A percentile compares a stretch with the other conserved stretches of the same genome.
phyloP scores from a whole-genome alignment of 2,113 vertebrate species.

The Marmota monax region DNA sequence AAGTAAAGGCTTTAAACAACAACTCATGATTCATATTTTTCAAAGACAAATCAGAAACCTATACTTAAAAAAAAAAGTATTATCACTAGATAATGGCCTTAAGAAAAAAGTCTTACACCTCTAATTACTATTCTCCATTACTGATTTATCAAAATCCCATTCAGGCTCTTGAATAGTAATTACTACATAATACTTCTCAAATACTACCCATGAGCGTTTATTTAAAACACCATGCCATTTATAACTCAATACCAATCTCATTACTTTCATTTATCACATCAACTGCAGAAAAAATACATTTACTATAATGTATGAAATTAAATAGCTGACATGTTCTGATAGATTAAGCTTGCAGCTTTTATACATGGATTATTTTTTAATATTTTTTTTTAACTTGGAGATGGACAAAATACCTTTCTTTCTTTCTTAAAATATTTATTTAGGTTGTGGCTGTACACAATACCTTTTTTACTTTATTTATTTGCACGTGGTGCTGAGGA shows the following conservation, averaged over 20 bases:
- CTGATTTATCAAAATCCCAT: constrained; percentile 33
- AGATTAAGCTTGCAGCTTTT: constrained; percentile 20
- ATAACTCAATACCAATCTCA: constrained; percentile 28
- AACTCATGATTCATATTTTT: background rate
- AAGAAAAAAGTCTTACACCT: constrained; percentile 4
- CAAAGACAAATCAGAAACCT: constrained; percentile 50
- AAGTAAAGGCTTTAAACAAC: constrained; percentile 46
- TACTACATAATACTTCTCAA: constrained; percentile 54
- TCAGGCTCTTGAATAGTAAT: background rate
- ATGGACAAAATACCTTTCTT: too few species aligned
- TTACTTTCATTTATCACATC: constrained; percentile 49
- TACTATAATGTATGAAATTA: constrained; percentile 28
- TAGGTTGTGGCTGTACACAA: too few species aligned
- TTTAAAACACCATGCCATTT: constrained; percentile 43
- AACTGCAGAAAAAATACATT: constrained; percentile 21
- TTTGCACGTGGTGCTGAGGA: too few species aligned
- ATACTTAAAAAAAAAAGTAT: constrained; percentile 19
- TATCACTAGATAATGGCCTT: background rate
- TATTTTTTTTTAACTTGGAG: too few species aligned
- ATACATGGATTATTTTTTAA: background rate
- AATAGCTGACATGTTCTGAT: background rate
- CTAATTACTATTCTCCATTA: constrained; percentile 28
- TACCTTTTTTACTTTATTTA: too few species aligned
- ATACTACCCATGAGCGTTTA: constrained; percentile 50
- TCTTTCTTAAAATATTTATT: too few species aligned